Percentiles rank a stretch among this genome's conserved stretches.
Evolutionary conservation across 2,797 vertebrate genomes (phyloP).

Genomic region (Tokudaia tokunoshimensis): DNA sequence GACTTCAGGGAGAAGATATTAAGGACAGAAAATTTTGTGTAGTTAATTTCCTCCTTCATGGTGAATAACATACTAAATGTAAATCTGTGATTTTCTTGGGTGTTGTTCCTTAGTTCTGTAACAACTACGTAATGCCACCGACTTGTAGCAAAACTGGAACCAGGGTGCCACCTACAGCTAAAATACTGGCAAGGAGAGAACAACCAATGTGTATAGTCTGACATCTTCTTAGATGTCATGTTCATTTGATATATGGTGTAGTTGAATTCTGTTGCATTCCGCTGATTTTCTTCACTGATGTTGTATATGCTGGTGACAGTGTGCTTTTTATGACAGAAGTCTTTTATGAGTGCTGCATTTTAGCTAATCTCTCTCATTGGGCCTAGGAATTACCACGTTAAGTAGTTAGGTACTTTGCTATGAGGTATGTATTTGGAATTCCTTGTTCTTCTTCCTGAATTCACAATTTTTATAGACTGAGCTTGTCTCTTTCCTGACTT

Average conservation of each 20-base stretch:
- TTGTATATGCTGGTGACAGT: too few relatives aligned
- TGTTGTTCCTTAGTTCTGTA: neutral
- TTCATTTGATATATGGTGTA: neutral
- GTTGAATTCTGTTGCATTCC: neutral
- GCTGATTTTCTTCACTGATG: neutral
- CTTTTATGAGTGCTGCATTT: too few relatives aligned
- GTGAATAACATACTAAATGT: neutral
- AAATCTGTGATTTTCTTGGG: neutral
- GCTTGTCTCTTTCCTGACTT: neutral
- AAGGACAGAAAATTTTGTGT: neutral
- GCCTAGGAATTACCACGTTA: neutral
- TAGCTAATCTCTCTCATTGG: neutral
- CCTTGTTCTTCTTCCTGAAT: neutral
- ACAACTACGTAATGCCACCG: too few relatives aligned
- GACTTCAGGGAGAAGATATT: neutral
- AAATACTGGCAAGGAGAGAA: neutral
- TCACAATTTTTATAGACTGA: neutral
- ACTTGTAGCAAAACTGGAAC: neutral
- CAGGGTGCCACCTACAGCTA: neutral
- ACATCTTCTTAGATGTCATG: neutral
- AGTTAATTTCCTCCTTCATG: neutral
- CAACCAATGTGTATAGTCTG: too few relatives aligned
- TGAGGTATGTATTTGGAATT: neutral
- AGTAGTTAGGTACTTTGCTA: neutral
- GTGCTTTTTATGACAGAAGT: neutral